Conservation (phyloP, 2,888 invertebrate species). For the Pheosia gnoma region DNA sequence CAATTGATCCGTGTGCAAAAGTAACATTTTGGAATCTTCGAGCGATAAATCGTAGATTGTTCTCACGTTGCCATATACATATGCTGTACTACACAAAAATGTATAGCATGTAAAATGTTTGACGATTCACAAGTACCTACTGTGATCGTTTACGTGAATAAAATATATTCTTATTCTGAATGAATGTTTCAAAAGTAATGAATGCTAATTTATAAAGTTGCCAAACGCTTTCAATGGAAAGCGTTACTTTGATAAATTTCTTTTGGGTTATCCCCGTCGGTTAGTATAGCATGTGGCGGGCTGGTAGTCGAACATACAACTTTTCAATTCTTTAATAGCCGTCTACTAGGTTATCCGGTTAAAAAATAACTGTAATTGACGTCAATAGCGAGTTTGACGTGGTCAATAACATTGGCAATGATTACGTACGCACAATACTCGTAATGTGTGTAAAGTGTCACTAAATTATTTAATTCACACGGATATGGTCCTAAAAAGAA, state of each 20-base stretch:
- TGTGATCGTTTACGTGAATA: too few relatives aligned
- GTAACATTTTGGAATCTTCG: too few relatives aligned
- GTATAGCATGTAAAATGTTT: too few relatives aligned
- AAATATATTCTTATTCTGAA: too few relatives aligned
- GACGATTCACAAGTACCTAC: too few relatives aligned
- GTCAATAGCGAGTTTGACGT: neutral
- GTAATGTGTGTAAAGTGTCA: neutral
- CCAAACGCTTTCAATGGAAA: too few relatives aligned
- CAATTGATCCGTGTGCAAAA: too few relatives aligned
- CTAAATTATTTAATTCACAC: neutral
- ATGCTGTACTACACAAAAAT: too few relatives aligned
- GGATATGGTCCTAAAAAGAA: neutral
- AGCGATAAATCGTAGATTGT: too few relatives aligned
- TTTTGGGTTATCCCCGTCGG: neutral
- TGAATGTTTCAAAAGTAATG: too few relatives aligned
- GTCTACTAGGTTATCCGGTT: neutral
- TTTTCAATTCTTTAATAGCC: neutral
- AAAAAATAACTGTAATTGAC: constrained; percentile 1
- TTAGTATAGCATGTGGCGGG: neutral
- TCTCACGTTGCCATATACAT: too few relatives aligned
- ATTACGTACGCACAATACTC: neutral
- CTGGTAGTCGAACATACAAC: neutral
- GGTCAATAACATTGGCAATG: neutral
- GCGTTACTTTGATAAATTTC: neutral
- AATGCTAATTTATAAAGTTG: too few relatives aligned